These are phyloP conservation scores for Nasonia oneida DNA, from an alignment of 2,888 invertebrate genomes.

Conservation along the genomic window DNA sequence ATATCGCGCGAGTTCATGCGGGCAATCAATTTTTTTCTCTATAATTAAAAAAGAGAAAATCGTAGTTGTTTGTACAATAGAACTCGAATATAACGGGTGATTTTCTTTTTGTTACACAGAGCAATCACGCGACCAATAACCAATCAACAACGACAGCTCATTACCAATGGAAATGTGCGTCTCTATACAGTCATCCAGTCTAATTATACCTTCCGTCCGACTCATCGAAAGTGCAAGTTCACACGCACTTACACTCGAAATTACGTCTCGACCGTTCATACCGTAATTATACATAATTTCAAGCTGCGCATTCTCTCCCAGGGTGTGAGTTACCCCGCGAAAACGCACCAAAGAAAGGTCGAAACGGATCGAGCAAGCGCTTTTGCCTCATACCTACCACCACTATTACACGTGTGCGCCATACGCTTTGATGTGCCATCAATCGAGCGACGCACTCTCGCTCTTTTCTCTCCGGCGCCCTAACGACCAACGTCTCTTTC, in stretches of 20 bases:
- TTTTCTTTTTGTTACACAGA: too few species aligned
- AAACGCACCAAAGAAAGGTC: background rate
- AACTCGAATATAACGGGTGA: too few species aligned
- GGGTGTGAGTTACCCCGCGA: background rate
- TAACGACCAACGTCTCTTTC: background rate
- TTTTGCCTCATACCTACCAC: background rate
- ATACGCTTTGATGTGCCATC: background rate
- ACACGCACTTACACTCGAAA: background rate
- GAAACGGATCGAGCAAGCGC: background rate
- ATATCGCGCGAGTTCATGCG: too few species aligned
- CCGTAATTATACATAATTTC: background rate
- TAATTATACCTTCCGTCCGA: background rate
- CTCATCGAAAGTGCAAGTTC: background rate
- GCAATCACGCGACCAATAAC: background rate
- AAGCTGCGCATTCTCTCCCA: background rate
- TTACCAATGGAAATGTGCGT: background rate
- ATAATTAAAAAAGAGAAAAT: too few species aligned
- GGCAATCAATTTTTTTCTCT: too few species aligned
- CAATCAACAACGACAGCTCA: background rate
- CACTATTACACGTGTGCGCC: background rate
- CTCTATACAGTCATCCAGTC: background rate
- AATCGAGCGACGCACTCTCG: background rate
- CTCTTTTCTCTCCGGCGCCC: background rate
- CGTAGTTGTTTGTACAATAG: too few species aligned
- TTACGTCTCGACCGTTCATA: background rate